These are phyloP conservation scores for Magallana nippona DNA, from an alignment of 2,888 invertebrate genomes.

Conservation along the genomic window DNA sequence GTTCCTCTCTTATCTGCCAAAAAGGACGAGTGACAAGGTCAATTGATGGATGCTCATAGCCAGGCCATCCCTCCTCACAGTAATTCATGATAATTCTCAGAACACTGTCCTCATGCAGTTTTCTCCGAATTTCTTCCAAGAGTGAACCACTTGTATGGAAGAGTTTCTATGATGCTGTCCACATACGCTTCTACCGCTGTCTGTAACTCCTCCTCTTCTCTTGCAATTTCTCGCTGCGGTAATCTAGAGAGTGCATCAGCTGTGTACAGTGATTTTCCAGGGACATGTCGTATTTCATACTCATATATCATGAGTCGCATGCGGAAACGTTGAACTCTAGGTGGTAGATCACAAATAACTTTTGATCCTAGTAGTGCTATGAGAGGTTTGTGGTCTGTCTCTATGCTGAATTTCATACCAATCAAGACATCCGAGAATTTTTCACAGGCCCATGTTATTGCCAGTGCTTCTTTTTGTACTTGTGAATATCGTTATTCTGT, in stretches of 20 bases:
- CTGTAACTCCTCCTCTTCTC: conserved; percentile 42
- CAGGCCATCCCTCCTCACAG: conserved; percentile 41
- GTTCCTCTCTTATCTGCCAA: too few relatives aligned
- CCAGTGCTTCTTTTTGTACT: conserved; percentile 59
- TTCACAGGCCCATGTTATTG: conserved; percentile 66
- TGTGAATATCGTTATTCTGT: conserved; percentile 64
- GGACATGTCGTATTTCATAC: conserved; percentile 59
- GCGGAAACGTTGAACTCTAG: conserved; percentile 76
- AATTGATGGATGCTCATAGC: conserved; percentile 29
- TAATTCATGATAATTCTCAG: conserved; percentile 21
- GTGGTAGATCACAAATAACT: conserved; percentile 74
- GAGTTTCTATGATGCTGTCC: conserved; percentile 44
- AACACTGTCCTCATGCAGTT: conserved; percentile 27
- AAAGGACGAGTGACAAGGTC: conserved; percentile 40
- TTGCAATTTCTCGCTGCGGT: conserved; percentile 40
- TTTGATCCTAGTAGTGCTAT: conserved; percentile 75
- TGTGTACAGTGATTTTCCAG: conserved; percentile 46
- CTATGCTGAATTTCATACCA: conserved; percentile 69
- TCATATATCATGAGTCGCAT: conserved; percentile 69
- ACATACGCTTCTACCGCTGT: conserved; percentile 45
- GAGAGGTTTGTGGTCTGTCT: conserved; percentile 79
- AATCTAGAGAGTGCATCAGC: conserved; percentile 52
- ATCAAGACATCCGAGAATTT: conserved; percentile 73
- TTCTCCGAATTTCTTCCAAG: conserved; percentile 45
- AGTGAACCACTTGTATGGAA: conserved; percentile 46